Percentiles rank a stretch among this genome's conserved stretches.
Evolutionary conservation across 1,140 invertebrate genomes (phyloP).

Genomic region (Musca domestica): DNA sequence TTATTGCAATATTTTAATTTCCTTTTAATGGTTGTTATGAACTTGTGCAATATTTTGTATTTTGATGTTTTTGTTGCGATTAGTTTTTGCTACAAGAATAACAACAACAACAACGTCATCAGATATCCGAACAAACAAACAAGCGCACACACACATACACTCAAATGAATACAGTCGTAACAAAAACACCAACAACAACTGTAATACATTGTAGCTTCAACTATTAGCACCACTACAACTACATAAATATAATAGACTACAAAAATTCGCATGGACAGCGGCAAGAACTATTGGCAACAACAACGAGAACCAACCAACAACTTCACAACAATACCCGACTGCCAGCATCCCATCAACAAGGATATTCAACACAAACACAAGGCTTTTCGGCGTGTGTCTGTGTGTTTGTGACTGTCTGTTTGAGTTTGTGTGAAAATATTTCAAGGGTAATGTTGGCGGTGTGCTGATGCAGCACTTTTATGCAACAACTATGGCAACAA

Average conservation of each 20-base stretch:
- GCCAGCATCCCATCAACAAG: too few relatives aligned
- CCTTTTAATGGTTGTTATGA: conserved; percentile 6
- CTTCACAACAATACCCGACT: too few relatives aligned
- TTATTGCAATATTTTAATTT: conserved; percentile 16
- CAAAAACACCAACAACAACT: conserved; percentile 9
- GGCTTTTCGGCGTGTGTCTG: too few relatives aligned
- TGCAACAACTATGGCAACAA: neutral
- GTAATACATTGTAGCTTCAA: neutral
- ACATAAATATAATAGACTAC: too few relatives aligned
- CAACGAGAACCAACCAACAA: neutral
- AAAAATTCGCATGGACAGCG: neutral
- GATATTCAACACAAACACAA: too few relatives aligned
- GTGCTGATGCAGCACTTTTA: conserved; percentile 8
- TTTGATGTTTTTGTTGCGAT: conserved; percentile 2
- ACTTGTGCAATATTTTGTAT: conserved; percentile 7
- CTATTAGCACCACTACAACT: too few relatives aligned
- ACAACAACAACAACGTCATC: too few relatives aligned
- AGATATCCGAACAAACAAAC: too few relatives aligned
- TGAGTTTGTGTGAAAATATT: neutral
- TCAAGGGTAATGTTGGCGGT: conserved; percentile 16
- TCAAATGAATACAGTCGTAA: conserved; percentile 1
- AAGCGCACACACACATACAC: neutral
- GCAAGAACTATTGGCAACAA: conserved; percentile 2
- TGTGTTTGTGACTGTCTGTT: too few relatives aligned
- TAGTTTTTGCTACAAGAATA: neutral